Evolutionary conservation across 2,113 vertebrate species (phyloP), one percentile per base, ranked within the genome.

Genomic region (Pedionomus torquatus): DNA sequence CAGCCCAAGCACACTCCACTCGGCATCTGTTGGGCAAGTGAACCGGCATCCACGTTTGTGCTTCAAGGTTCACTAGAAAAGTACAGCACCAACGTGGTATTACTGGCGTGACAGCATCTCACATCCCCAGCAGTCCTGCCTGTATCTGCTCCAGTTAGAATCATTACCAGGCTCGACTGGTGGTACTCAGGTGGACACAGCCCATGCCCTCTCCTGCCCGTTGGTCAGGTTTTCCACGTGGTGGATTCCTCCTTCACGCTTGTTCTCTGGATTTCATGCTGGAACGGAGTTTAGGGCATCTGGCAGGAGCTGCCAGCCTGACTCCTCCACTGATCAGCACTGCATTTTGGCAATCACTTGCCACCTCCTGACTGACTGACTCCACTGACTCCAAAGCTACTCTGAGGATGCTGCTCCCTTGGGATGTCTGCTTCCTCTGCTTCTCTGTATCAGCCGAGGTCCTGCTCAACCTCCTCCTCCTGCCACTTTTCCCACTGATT

Each of bases 31-130:
- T 43, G 44, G 63, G 35, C 0, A 3, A n/a, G 0, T 17, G 33
- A 83, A 92, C 35, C 1, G 3, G 9, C 35, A 85, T 28, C 66
- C 55, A 8, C 1, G 0, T 7, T n/a, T 57, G 0, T 2, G 30
- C 25, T 4, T 58, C 23, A 81, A 64, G 64, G 28, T 63, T 70
- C 72, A 72, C 51, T 30, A 37, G 49, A 30, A 17, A 79, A 69
- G 37, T 7, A 77, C 8, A 71, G 35, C 43, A 75, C 13, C 25
- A 33, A 12, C 13, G 9, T 0, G n/a, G 9, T 52, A n/a, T 14
- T 17, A 41, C 14, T 48, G n/a, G 65, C 0, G 2, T 64, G 39
- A 30, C 7, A 54, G 52, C 25, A 64, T 0, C 2, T 5, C 51
- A 51, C 43, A 64, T 11, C 48, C 57, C 15, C 78, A 64, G 60